Conservation (phyloP, 2,113 vertebrate species). For the Chelonoidis abingdonii region DNA sequence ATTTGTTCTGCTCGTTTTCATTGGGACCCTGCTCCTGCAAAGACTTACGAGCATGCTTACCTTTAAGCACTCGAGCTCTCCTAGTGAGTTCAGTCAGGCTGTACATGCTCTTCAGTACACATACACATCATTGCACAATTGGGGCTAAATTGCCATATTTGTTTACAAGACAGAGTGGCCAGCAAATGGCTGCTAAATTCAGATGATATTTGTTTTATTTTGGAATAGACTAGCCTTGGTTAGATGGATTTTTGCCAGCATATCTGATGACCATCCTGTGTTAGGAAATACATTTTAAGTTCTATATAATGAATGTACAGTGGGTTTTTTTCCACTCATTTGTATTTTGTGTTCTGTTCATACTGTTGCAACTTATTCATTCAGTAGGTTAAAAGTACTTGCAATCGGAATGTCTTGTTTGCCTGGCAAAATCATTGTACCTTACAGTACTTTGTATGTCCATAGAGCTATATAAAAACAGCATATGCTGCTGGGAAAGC, state of each 20-base stretch:
- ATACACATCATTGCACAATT: not conserved
- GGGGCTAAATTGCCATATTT: not conserved
- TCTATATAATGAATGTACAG: not conserved
- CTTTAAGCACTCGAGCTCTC: not conserved
- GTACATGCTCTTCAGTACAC: not conserved
- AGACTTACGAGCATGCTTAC: not conserved
- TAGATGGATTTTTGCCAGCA: not conserved
- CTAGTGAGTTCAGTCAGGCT: not conserved
- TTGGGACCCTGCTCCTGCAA: not conserved
- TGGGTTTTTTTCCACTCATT: not conserved
- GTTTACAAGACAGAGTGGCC: not conserved
- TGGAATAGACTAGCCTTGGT: not conserved
- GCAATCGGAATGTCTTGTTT: not conserved
- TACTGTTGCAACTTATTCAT: not conserved
- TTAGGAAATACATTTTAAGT: not conserved
- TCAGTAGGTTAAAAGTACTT: not conserved
- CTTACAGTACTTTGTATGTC: not conserved
- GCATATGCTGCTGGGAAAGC: not conserved
- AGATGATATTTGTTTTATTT: not conserved
- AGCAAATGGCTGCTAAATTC: not conserved
- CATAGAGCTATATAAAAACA: not conserved
- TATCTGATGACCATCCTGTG: not conserved
- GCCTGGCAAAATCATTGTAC: not conserved
- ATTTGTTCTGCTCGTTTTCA: not conserved
- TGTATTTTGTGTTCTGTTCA: not conserved